Evolutionary conservation across 2,113 vertebrate genomes (phyloP).

Genomic region (Amphilophus citrinellus): DNA sequence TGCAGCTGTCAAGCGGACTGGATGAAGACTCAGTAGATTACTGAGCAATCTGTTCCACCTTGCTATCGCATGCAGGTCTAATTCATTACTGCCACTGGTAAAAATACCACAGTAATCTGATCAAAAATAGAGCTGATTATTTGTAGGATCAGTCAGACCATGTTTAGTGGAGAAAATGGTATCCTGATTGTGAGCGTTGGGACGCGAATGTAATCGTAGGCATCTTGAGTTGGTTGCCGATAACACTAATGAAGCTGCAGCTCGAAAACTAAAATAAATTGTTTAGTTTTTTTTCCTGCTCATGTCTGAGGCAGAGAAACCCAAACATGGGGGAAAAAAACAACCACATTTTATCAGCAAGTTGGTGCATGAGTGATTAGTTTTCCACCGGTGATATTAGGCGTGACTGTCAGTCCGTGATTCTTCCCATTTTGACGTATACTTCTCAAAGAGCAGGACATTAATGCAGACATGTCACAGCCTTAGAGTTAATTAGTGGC

Average conservation of each 20-base stretch:
- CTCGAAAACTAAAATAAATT: constrained; percentile 48
- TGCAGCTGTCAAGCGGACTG: constrained; percentile 51
- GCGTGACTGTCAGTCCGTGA: constrained; percentile 2
- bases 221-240: constrained; percentile 46
- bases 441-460: constrained; percentile 37
- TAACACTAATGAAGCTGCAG: constrained; percentile 57
- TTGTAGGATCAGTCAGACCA: constrained; percentile 38
- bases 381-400: constrained; percentile 26
- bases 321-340: constrained; percentile 2
- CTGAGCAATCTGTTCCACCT: constrained; percentile 53
- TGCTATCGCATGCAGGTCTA: constrained; percentile 44
- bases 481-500: constrained; percentile 54
- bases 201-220: constrained; percentile 14
- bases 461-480: constrained; percentile 20
- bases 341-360: background rate
- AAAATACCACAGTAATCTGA: constrained; percentile 49
- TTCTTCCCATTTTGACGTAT: constrained; percentile 8
- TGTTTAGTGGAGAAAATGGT: constrained; percentile 34
- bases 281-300: constrained; percentile 31
- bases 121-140: constrained; percentile 53
- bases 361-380: background rate
- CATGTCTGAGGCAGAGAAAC: constrained; percentile 1
- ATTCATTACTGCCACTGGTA: constrained; percentile 53
- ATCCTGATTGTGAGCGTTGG: constrained; percentile 35
- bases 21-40: constrained; percentile 46